These are phyloP conservation scores for Anthoscopus minutus DNA, from an alignment of 2,113 vertebrate genomes.

Conservation along the genomic window DNA sequence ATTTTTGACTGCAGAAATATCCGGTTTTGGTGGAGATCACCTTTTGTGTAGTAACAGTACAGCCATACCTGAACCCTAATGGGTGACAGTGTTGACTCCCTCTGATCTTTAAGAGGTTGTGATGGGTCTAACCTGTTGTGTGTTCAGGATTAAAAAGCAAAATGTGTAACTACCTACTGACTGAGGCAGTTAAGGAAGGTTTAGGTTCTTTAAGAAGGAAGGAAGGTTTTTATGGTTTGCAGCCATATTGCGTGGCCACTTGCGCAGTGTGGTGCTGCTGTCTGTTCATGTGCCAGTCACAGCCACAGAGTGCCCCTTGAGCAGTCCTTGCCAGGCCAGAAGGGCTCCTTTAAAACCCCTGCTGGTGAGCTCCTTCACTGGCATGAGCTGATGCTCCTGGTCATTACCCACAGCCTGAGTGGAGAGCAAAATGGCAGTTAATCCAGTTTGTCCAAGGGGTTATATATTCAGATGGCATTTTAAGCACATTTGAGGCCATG, in stretches of 20 bases:
- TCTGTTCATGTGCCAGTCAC: rapidly evolving
- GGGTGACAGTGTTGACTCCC: background rate
- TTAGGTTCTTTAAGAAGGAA: too few relatives aligned
- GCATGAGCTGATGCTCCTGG: background rate
- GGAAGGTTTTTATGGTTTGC: background rate
- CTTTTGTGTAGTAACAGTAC: background rate
- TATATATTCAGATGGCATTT: background rate
- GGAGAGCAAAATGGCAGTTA: background rate
- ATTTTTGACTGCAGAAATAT: background rate
- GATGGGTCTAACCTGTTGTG: background rate
- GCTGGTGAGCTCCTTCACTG: background rate
- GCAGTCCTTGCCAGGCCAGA: background rate
- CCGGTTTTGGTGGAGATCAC: background rate
- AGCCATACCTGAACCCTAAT: background rate
- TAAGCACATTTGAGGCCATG: background rate
- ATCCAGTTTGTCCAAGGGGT: background rate
- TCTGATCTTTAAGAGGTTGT: background rate
- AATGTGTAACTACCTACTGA: background rate
- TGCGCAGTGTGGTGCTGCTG: background rate
- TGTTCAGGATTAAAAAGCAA: background rate
- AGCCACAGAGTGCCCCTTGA: background rate
- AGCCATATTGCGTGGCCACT: rapidly evolving
- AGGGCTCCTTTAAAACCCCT: background rate
- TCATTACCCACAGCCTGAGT: background rate
- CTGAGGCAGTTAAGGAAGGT: background rate